Evolutionary conservation across 1,140 invertebrate genomes (phyloP), one percentile per base, ranked within the genome.

Genomic region (Drosophila tristis): DNA sequence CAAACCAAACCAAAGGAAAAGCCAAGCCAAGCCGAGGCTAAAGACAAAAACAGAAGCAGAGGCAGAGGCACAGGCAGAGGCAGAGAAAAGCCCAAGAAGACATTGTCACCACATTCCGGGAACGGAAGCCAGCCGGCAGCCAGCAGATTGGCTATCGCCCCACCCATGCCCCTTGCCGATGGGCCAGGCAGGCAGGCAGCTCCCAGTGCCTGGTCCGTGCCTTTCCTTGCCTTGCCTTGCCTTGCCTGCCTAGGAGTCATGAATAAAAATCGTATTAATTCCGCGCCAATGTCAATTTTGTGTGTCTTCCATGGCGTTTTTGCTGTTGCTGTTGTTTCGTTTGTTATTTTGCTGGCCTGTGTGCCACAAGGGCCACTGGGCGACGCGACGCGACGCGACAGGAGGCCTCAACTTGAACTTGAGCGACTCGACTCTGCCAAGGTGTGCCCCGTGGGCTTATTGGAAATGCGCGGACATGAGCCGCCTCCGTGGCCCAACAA

Each of bases 261-360:
- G 82, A 89, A 87, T 89, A 87, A 87, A 89, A 87, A 87, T 87
- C 82, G 82, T 84, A 87, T 87, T 87, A 87, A 87, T 87, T 89
- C 66, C 68, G 84, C 77, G 75, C 48, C 75, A 82, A 56, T 82
- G 78, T 75, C 82, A 71, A 76, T 76, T 68, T 58, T 73, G 68
- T 39, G 35, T 39, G 11, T 11, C 11, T 26, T n/a, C n/a, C 39
- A 20, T 49, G 39, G 23, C 25, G 23, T 60, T 82, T 58, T 47
- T 47, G 16, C 1, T 16, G 16, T 1, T 74, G 2, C 8, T 29
- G 6, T 66, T 73, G n/a, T n/a, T 44, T 49, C 20, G n/a, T 29
- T 29, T 20, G 20, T 20, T n/a, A 2, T 42, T 45, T 47, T 54
- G 35, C 50, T 48, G 44, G 20, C 55, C 29, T 63, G 39, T 51